A percentile compares a stretch with the other conserved stretches of the same genome.
Conservation (phyloP, 2,113 vertebrate species). For the Halcyon malimbica region DNA sequence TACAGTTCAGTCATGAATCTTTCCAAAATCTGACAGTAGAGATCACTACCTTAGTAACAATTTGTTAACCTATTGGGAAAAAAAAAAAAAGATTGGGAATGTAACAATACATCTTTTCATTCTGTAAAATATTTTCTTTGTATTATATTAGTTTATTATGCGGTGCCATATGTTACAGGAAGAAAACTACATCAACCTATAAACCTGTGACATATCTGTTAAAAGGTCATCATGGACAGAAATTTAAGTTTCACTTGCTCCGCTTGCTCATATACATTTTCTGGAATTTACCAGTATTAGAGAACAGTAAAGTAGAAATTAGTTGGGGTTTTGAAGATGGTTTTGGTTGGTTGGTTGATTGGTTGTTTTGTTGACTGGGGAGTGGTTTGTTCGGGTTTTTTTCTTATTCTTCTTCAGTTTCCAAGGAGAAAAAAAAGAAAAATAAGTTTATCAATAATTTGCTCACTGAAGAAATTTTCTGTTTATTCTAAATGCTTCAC, state of each 20-base stretch:
- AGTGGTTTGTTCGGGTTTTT: not conserved
- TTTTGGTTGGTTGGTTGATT: not conserved
- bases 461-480: not conserved
- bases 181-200: not conserved
- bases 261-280: not conserved
- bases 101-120: not conserved
- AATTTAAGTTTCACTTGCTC: not conserved
- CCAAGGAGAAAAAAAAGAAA: not conserved
- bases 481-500: not conserved
- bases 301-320: not conserved
- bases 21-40: not conserved
- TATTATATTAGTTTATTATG: not conserved
- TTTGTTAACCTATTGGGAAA: not conserved
- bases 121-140: not conserved
- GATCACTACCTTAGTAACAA: not conserved
- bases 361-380: not conserved
- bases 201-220: not conserved
- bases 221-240: not conserved
- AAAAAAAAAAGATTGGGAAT: not conserved
- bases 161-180: not conserved
- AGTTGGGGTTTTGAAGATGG: rapidly evolving
- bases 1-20: not conserved
- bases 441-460: not conserved
- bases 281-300: not conserved
- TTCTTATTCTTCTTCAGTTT: not conserved